Conservation (phyloP, 2,888 invertebrate genomes). For the Heliconius ismenius region DNA sequence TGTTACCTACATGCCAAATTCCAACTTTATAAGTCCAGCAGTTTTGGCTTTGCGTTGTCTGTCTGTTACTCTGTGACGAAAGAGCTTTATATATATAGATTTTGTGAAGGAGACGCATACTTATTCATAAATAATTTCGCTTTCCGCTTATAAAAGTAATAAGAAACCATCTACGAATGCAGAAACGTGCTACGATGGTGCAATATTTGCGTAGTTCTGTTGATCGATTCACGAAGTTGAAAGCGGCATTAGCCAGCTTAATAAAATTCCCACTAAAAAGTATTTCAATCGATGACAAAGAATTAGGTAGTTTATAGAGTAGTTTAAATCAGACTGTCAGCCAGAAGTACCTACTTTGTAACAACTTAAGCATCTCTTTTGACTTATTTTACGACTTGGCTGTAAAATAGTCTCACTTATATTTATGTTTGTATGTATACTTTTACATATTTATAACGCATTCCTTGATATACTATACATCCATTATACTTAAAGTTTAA, state of each 20-base stretch:
- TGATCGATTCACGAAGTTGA: not conserved
- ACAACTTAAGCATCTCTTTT: not conserved
- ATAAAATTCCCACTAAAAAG: not conserved
- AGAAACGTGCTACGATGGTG: not conserved
- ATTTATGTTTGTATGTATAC: not conserved
- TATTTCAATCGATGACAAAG: not conserved
- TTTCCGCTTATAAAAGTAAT: too few species aligned
- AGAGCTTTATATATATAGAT: too few species aligned
- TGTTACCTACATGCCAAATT: too few species aligned
- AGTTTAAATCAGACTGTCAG: not conserved
- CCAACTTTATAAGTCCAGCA: too few species aligned
- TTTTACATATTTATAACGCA: not conserved
- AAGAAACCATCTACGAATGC: too few species aligned
- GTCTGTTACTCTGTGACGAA: too few species aligned
- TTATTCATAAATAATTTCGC: too few species aligned
- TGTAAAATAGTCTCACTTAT: not conserved
- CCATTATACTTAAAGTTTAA: too few species aligned
- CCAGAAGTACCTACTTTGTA: not conserved
- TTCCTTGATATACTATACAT: too few species aligned
- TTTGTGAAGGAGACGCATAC: too few species aligned
- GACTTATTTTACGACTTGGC: not conserved
- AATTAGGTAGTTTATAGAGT: conserved; percentile 8
- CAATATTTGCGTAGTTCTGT: not conserved
- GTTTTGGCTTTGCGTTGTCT: too few species aligned
- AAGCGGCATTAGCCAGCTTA: not conserved